Conservation (phyloP, 2,888 invertebrate genomes). For the Oscheius sp. region DNA sequence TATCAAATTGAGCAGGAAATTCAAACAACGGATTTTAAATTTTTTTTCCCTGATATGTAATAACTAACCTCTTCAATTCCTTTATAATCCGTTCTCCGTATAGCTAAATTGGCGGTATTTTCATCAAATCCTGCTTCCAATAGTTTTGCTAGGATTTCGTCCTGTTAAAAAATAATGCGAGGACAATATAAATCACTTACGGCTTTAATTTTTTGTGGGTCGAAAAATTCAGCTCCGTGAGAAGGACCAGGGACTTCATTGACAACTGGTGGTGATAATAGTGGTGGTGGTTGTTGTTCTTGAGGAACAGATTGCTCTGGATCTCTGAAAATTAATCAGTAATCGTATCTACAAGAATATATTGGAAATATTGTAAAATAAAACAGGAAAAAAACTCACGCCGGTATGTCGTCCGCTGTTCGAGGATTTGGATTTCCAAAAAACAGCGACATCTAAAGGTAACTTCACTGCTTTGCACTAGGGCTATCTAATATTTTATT, state of each 20-base stretch:
- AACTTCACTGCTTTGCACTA: too few species aligned
- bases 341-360: not conserved
- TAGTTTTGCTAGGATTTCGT: conserved; percentile 44
- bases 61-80: conserved; percentile 57
- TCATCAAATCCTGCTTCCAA: conserved; percentile 61
- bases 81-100: conserved; percentile 51
- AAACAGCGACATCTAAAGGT: too few species aligned
- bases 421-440: too few species aligned
- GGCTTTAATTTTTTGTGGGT: conserved; percentile 1
- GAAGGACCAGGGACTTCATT: not conserved
- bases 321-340: too few species aligned
- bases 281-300: too few species aligned
- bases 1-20: too few species aligned
- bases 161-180: not conserved
- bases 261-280: not conserved
- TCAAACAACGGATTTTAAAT: too few species aligned
- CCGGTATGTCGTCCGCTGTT: conserved; percentile 8
- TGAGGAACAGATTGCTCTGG: conserved; percentile 3
- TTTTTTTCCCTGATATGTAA: too few species aligned
- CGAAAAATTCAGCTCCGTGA: not conserved
- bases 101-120: conserved; percentile 47
- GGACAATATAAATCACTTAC: not conserved
- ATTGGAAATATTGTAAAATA: not conserved
- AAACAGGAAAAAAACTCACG: not conserved
- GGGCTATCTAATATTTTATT: too few species aligned